Evolutionary conservation across 2,888 invertebrate genomes (phyloP).

Genomic region (Dexiosoma caninum): DNA sequence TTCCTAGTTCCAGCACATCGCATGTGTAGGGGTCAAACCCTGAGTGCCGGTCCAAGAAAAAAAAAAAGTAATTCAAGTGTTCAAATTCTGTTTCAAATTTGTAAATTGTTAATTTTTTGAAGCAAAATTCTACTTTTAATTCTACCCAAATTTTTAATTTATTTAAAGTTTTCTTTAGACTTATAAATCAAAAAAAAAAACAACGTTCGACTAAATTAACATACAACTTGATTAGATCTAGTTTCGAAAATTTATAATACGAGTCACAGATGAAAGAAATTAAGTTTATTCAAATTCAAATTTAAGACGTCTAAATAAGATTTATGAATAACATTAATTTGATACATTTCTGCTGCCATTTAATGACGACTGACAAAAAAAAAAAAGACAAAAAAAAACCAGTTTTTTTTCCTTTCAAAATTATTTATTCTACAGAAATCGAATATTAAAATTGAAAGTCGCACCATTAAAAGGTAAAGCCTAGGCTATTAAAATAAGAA

Average conservation of each 20-base stretch:
- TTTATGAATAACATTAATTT: conserved; percentile 52
- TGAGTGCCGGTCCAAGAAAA: no score
- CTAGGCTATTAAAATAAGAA: conserved; percentile 14
- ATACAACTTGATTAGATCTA: background rate
- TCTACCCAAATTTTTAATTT: background rate
- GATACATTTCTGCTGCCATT: conserved; percentile 34
- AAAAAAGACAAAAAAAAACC: no score
- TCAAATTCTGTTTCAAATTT: no score
- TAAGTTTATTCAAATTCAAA: background rate
- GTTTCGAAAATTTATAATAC: background rate
- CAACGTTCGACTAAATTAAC: background rate
- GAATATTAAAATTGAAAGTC: background rate
- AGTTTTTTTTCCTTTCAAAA: no score
- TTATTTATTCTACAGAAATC: no score
- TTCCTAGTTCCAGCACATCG: no score
- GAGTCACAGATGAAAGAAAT: background rate
- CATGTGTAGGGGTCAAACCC: no score
- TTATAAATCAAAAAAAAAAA: background rate
- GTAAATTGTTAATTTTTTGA: no score
- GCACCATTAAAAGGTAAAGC: no score
- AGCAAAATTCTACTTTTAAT: background rate
- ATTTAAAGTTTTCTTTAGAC: background rate
- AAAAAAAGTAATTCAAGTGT: no score
- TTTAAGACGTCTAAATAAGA: conserved; percentile 30
- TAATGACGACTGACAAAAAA: background rate